A percentile compares a stretch with the other conserved stretches of the same genome.
Conservation (phyloP, 2,113 vertebrate species). For the Sialia sialis region DNA sequence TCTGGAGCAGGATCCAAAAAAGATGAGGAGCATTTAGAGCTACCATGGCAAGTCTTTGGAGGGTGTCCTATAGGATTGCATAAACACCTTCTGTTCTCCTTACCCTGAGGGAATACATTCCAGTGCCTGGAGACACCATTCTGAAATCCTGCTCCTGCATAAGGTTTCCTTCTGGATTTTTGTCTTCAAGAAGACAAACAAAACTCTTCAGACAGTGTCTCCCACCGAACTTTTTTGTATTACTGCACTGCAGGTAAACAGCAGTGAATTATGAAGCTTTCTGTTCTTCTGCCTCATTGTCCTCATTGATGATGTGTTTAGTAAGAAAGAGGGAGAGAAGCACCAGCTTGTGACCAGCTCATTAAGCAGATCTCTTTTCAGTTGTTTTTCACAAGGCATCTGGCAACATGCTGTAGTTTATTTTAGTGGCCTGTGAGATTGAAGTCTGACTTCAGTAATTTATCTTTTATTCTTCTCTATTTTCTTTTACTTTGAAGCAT, state of each 20-base stretch:
- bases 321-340: background rate
- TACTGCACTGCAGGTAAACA: background rate
- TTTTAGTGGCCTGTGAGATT: background rate
- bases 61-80: background rate
- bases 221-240: background rate
- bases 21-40: background rate
- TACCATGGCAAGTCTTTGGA: background rate
- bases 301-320: background rate
- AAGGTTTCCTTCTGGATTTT: background rate
- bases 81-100: background rate
- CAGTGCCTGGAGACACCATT: background rate
- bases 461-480: background rate
- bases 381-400: background rate
- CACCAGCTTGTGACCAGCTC: background rate
- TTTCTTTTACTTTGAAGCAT: slow-evolving; percentile 66
- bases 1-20: background rate
- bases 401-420: background rate
- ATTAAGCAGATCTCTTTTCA: background rate
- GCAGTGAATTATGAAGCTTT: background rate
- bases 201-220: background rate
- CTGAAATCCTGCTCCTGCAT: background rate
- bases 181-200: background rate
- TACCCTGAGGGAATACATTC: background rate
- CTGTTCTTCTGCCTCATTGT: background rate
- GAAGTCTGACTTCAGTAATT: background rate